Evolutionary conservation across 2,797 vertebrate species (phyloP).

Genomic region (Sebastes trivittatus): DNA sequence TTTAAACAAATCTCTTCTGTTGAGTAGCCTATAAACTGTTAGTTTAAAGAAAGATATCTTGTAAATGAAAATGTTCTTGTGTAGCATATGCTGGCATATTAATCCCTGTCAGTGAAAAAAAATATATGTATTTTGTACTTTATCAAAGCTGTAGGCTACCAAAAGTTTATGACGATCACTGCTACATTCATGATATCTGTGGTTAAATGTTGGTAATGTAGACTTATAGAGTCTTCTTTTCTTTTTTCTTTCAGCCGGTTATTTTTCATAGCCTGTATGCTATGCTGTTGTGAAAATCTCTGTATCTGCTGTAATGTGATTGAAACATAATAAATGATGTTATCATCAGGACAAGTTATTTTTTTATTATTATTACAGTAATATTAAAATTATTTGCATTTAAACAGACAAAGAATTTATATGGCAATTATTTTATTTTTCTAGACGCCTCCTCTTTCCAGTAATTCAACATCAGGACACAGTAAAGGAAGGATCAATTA

Average conservation of each 20-base stretch:
- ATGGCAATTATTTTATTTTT: neutral
- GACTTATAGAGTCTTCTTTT: slow-evolving; percentile 48
- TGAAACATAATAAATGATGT: slow-evolving; percentile 78
- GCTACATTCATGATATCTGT: slow-evolving; percentile 63
- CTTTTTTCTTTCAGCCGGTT: slow-evolving; percentile 34
- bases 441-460: neutral
- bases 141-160: slow-evolving; percentile 71
- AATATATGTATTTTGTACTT: slow-evolving; percentile 73
- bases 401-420: neutral
- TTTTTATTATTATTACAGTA: too few species aligned
- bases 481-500: neutral
- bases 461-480: neutral
- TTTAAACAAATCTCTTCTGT: slow-evolving; percentile 53
- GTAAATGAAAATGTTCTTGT: slow-evolving; percentile 75
- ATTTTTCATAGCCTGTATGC: slow-evolving; percentile 63
- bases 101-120: slow-evolving; percentile 62
- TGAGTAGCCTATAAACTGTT: slow-evolving; percentile 71
- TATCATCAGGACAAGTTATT: slow-evolving; percentile 17
- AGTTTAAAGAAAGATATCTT: slow-evolving; percentile 59
- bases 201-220: slow-evolving; percentile 70
- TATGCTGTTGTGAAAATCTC: slow-evolving; percentile 67
- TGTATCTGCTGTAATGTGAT: slow-evolving; percentile 82
- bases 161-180: slow-evolving; percentile 58
- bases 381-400: neutral
- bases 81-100: slow-evolving; percentile 77